Evolutionary conservation across 1,140 invertebrate species (phyloP), one percentile per base, ranked within the genome.

Genomic region (Panulirus ornatus): DNA sequence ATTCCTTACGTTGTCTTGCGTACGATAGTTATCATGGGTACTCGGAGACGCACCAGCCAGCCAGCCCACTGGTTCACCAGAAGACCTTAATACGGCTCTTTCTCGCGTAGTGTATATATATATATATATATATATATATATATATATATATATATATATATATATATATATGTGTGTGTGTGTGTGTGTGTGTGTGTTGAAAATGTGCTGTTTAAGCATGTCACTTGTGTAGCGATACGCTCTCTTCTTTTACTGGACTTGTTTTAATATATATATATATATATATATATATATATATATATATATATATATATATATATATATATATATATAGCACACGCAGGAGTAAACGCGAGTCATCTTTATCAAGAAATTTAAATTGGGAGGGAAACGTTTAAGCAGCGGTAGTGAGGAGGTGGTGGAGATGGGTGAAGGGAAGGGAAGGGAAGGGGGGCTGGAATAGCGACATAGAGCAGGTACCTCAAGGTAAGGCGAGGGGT

Each of bases 241-340:
- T n/a, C n/a, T n/a, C n/a, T n/a, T n/a, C n/a, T n/a, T n/a, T n/a
- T n/a, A n/a, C n/a, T 42, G 6, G 9, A 8, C 19, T 38, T 78
- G 9, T 19, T 27, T 40, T 5, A n/a, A 36, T 73, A 73, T 5
- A 73, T 73, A 73, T 73, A 73, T 73, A 73, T 73, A 73, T 73
- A 73, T 73, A 73, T 5, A 73, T 5, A 73, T 73, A 73, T 73
- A 73, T 73, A 73, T 73, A 73, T 73, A 73, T 73, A 73, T 73
- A 73, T 73, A 73, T 73, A 73, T 73, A 73, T 73, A 1, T 73
- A 73, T 22, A 73, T 73, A 27, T 34, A 73, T 73, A 73, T 34
- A 27, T 73, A 34, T 34, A 73, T 1, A 73, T 27, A 73, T 34
- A 73, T 27, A 73, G 22, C 22, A 73, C 14, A 27, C 34, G 51